Base-by-base conservation (phyloP, 2,888 invertebrate species). In the Parapristionchus giblindavisi region DNA sequence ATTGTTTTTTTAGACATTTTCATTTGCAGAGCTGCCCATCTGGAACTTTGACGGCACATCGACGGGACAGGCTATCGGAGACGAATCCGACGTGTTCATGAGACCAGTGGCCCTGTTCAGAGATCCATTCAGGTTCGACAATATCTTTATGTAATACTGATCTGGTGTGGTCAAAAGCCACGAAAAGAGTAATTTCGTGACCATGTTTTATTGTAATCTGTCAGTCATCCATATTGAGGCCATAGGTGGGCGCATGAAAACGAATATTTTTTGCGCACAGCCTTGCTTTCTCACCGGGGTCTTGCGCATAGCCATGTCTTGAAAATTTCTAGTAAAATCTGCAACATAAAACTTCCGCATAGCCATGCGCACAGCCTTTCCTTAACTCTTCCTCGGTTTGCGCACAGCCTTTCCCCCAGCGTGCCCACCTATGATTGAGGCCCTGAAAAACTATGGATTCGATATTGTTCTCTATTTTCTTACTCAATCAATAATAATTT, bases 81-180 rank as follows among this genome's bases (percentile, higher is more conserved):
- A 88, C 66, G 89, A 89, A 82, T 89, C 89, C 0, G 96, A 97
- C 87, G 93, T 94, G 38, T 95, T 93, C 89, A 91, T 96, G 58
- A 77, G 36, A n/a, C 73, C 73, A 29, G 76, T 73, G 21, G 73
- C 73, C 34, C 73, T 75, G 40, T 75, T 65, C 65, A 17, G 75
- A 24, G 96, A 96, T 88, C 96, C 96, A 0, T 96, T 97, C 91
- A 72, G 83, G 54, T 82, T 77, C 0, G 83, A 65, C 65, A 27
- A 21, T 52, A 17, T 17, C 52, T 52, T 4, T n/a, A 21, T 5
- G 21, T 24, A 52, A 24, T n/a, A 24, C 58, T 34, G 34, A 34
- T 58, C 29, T 34, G 29, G 58, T 58, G 34, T 34, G 58, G 34
- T 58, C n/a, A n/a, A n/a, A n/a, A n/a, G n/a, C n/a, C n/a, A n/a